Conservation (phyloP, 2,797 vertebrate species). For the Pteronotus mesoamericanus region DNA sequence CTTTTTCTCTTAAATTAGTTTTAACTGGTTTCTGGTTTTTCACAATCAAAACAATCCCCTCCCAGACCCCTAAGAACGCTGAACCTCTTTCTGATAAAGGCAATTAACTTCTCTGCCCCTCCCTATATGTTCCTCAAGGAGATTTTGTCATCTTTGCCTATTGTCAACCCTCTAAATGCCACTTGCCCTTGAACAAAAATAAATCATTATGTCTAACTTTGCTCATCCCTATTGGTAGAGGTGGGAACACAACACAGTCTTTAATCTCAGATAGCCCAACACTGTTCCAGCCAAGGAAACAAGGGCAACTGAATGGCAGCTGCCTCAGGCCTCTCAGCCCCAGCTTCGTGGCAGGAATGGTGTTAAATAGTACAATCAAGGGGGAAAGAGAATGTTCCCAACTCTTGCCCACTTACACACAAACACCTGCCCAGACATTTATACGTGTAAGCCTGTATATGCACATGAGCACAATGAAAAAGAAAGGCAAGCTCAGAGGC, state of each 20-base stretch:
- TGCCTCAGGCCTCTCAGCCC: not conserved
- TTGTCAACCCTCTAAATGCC: not conserved
- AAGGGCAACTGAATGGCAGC: not conserved
- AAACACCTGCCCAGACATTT: not conserved
- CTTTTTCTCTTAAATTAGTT: not conserved
- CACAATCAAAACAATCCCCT: not conserved
- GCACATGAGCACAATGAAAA: not conserved
- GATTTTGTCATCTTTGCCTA: not conserved
- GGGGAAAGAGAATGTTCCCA: not conserved
- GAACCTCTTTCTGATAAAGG: not conserved
- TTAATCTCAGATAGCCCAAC: not conserved
- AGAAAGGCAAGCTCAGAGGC: not conserved
- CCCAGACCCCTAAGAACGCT: not conserved
- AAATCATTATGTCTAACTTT: not conserved
- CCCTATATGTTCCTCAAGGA: not conserved
- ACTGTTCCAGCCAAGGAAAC: not conserved
- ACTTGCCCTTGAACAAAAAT: not conserved
- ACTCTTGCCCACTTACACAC: not conserved
- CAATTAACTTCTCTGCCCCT: not conserved
- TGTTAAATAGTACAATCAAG: not conserved
- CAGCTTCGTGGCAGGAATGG: no score
- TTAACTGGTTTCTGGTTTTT: not conserved
- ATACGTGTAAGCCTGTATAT: fast-evolving
- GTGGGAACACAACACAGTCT: not conserved
- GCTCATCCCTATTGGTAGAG: not conserved